Conservation (phyloP, 2,113 vertebrate species). For the Pluvianellus socialis region DNA sequence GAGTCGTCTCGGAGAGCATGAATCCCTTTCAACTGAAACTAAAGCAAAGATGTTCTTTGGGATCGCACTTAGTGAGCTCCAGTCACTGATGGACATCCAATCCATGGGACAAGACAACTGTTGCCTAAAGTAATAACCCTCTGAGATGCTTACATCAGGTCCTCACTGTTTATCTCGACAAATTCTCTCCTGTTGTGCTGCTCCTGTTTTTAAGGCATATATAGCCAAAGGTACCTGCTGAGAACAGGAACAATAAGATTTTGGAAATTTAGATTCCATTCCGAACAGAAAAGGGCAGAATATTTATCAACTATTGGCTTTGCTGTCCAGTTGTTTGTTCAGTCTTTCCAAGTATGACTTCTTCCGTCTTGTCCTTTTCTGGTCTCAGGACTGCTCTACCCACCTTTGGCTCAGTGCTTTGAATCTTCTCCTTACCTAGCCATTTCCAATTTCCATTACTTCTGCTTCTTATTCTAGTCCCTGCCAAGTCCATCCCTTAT, state of each 20-base stretch:
- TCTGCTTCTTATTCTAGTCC: neutral
- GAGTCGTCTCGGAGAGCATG: neutral
- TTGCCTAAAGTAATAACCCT: neutral
- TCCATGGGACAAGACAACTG: neutral
- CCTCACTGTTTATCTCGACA: neutral
- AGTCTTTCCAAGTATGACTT: neutral
- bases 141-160: neutral
- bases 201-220: neutral
- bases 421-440: neutral
- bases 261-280: neutral
- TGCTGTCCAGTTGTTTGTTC: neutral
- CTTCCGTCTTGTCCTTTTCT: neutral
- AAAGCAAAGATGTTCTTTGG: neutral
- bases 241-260: neutral
- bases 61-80: neutral
- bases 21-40: neutral
- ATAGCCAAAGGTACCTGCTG: neutral
- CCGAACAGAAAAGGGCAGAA: neutral
- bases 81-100: neutral
- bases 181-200: neutral
- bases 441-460: neutral
- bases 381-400: neutral
- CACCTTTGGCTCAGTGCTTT: neutral
- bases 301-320: neutral
- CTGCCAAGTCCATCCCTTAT: neutral